phyloP scores from a whole-genome alignment of 2,888 invertebrate species.

The Ashinkailepas kermadecensis region DNA sequence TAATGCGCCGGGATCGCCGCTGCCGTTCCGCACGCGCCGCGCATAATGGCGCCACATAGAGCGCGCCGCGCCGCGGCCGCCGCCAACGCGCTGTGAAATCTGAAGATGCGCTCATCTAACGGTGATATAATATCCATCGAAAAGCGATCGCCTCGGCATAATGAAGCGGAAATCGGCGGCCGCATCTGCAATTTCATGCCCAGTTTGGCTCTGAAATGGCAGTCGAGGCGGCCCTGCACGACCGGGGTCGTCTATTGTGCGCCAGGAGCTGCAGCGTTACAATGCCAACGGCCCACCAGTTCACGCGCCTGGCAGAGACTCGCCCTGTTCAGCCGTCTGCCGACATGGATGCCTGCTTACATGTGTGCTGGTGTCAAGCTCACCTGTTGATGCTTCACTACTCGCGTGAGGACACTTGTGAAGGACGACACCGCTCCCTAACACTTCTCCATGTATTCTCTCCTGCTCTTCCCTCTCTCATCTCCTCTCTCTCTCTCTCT shows the following conservation, averaged over 20 bases:
- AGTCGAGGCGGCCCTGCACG: neutral
- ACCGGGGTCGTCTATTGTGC: neutral
- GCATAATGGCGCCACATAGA: neutral
- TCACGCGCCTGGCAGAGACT: neutral
- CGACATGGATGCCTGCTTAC: neutral
- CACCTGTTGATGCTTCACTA: neutral
- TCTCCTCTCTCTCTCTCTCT: too few relatives aligned
- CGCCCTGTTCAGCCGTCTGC: neutral
- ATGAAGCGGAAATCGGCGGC: constrained; percentile 15
- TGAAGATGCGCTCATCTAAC: constrained; percentile 19
- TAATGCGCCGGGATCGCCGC: constrained; percentile 8
- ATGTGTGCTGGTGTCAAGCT: neutral
- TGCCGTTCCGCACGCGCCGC: constrained; percentile 14
- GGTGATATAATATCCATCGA: constrained; percentile 17
- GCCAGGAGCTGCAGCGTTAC: too few relatives aligned
- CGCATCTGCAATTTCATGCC: neutral
- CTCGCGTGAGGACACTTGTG: neutral
- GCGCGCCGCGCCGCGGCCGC: neutral
- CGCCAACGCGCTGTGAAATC: constrained; percentile 19
- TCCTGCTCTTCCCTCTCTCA: too few relatives aligned
- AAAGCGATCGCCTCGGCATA: neutral
- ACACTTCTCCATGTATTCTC: neutral
- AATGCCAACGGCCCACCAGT: neutral
- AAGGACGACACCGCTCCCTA: neutral
- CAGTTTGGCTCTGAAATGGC: neutral